Percentiles rank a stretch among this genome's conserved stretches.
Conservation (phyloP, 2,113 vertebrate species). For the Pyrgilauda ruficollis region DNA sequence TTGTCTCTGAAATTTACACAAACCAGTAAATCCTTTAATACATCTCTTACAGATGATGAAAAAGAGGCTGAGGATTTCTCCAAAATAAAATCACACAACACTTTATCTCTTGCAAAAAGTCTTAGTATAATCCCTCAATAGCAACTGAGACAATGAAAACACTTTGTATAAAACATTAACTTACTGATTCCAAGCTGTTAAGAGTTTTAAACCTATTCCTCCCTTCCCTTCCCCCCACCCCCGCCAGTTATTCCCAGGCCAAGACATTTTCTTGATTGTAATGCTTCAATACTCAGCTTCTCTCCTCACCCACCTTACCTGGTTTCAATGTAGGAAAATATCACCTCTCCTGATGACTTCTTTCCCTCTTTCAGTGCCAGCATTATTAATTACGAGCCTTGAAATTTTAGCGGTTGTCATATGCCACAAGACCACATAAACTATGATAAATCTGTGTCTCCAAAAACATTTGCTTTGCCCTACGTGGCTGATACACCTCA, state of each 20-base stretch:
- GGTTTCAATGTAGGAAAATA: neutral
- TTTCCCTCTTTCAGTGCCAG: neutral
- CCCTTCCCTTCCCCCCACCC: accelerated
- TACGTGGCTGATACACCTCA: neutral
- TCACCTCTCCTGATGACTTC: neutral
- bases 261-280: neutral
- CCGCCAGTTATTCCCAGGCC: neutral
- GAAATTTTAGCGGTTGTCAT: neutral
- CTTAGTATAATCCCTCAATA: neutral
- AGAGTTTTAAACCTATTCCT: neutral
- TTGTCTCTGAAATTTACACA: neutral
- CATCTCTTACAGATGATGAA: neutral
- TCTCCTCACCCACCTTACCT: neutral
- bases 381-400: neutral
- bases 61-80: neutral
- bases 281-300: neutral
- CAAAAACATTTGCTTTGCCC: neutral
- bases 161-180: neutral
- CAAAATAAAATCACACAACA: neutral
- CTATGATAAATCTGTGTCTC: neutral
- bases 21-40: neutral
- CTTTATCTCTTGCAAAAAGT: neutral
- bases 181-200: neutral
- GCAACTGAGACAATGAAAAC: neutral
- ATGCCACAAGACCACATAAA: neutral